phyloP scores from a whole-genome alignment of 2,797 vertebrate genomes.

The Cottoperca gobio region DNA sequence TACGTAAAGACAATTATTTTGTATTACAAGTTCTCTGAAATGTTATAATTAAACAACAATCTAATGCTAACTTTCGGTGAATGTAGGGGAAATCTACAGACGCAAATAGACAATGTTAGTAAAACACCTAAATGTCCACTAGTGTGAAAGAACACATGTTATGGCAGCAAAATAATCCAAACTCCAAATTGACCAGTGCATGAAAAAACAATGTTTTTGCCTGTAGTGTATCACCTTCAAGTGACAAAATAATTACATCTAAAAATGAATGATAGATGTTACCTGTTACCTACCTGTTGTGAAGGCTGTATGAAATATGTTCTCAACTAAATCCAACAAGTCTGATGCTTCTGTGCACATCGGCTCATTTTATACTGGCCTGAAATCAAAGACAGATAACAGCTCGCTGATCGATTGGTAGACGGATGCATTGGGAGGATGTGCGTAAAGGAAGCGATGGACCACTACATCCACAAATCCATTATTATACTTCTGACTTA shows the following conservation, averaged over 20 bases:
- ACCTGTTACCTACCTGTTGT: constrained; percentile 55
- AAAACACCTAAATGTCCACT: no score
- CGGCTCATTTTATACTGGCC: constrained; percentile 64
- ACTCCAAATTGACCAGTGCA: no score
- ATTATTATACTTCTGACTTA: constrained; percentile 44
- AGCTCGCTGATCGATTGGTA: constrained; percentile 66
- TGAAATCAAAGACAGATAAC: constrained; percentile 65
- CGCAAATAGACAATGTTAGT: no score
- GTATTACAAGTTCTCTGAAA: no score
- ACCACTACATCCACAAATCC: constrained; percentile 25
- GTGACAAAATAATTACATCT: not conserved
- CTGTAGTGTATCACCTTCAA: no score
- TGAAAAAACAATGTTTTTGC: no score
- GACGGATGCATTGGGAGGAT: constrained; percentile 49
- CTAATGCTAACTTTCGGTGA: no score
- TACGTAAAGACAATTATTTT: no score
- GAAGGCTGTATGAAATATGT: constrained; percentile 2
- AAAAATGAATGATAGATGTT: not conserved
- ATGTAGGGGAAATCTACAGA: no score
- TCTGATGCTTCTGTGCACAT: constrained; percentile 22
- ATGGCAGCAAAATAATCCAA: no score
- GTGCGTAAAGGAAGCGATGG: constrained; percentile 69
- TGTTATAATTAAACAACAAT: no score
- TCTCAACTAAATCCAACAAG: constrained; percentile 6
- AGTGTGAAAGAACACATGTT: no score